Conservation (phyloP, 1,140 invertebrate species). For the Leptinotarsa defecta region DNA sequence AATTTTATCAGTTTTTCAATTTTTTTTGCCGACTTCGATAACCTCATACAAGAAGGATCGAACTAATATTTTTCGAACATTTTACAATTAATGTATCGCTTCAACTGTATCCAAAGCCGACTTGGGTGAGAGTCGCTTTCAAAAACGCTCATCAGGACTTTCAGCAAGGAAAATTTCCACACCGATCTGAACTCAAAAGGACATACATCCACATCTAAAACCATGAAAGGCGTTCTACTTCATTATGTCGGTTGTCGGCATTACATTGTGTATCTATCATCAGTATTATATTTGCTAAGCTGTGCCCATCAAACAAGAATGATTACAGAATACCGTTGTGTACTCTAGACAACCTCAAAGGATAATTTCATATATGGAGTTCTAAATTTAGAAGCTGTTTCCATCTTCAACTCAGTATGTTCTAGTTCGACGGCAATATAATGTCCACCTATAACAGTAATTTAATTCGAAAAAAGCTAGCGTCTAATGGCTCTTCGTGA, state of each 20-base stretch:
- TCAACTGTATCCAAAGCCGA: too few species aligned
- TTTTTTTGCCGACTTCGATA: too few species aligned
- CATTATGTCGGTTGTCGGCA: slow-evolving; percentile 5
- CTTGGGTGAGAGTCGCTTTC: too few species aligned
- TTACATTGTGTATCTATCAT: background rate
- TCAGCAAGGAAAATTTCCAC: too few species aligned
- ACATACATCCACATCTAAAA: background rate
- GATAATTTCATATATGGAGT: slow-evolving; percentile 36
- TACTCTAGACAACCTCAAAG: slow-evolving; percentile 33
- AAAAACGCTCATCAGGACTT: too few species aligned
- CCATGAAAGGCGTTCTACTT: slow-evolving; percentile 1
- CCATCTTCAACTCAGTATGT: slow-evolving; percentile 21
- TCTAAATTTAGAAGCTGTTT: slow-evolving; percentile 32
- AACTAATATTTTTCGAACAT: too few species aligned
- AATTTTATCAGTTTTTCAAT: too few species aligned
- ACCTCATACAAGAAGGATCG: too few species aligned
- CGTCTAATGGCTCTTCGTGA: background rate
- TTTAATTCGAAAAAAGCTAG: background rate
- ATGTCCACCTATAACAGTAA: slow-evolving; percentile 29
- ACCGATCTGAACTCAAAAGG: background rate
- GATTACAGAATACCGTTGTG: slow-evolving; percentile 36
- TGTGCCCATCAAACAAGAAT: slow-evolving; percentile 25
- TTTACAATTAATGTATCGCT: too few species aligned
- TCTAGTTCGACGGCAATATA: slow-evolving; percentile 31
- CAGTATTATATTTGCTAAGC: slow-evolving; percentile 4